Conservation (phyloP, 2,888 invertebrate species). For the Branchipolynoe longqiensis region DNA sequence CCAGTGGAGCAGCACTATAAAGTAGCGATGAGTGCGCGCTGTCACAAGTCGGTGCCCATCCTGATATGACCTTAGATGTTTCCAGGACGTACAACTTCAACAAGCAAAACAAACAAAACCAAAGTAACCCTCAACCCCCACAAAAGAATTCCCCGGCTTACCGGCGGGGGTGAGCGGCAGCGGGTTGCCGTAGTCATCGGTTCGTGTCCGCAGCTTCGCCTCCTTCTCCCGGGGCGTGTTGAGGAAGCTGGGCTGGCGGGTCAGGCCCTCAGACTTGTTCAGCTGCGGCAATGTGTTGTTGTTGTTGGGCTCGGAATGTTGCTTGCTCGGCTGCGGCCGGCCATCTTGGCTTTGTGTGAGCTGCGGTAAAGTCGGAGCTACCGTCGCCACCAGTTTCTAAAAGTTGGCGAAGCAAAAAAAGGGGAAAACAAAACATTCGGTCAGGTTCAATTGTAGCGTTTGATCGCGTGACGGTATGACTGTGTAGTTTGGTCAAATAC, state of each 20-base stretch:
- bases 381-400: constrained; percentile 64
- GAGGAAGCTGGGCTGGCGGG: constrained; percentile 60
- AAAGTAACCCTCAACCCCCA: no score
- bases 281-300: constrained; percentile 60
- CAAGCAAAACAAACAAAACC: no score
- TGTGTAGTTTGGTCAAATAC: no score
- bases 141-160: not conserved
- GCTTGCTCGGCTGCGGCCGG: constrained; percentile 24
- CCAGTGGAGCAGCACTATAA: no score
- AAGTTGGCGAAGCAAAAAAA: not conserved
- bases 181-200: constrained; percentile 53
- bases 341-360: constrained; percentile 56
- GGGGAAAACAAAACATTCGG: no score
- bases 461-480: no score
- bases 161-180: constrained; percentile 60
- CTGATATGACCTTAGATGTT: no score
- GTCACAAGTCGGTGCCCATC: no score
- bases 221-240: constrained; percentile 52
- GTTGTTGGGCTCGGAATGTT: constrained; percentile 47
- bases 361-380: constrained; percentile 64
- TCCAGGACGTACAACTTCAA: no score
- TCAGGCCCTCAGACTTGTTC: constrained; percentile 60
- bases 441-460: no score
- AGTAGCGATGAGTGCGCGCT: no score
- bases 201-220: not conserved